Evolutionary conservation across 2,113 vertebrate genomes (phyloP), one percentile per base, ranked within the genome.

Genomic region (Xyliphius kryptos): DNA sequence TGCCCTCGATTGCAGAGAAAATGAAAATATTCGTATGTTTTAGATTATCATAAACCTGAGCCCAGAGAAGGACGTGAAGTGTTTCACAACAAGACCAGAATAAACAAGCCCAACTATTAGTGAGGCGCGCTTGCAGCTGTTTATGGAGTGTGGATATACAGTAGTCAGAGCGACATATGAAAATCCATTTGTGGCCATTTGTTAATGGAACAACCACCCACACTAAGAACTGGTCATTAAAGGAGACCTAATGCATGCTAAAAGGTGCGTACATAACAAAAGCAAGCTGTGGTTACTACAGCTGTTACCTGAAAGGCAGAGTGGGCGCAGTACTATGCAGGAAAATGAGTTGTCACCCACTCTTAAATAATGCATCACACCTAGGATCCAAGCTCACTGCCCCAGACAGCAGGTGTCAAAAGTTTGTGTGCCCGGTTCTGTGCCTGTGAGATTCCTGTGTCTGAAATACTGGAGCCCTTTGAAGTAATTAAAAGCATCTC

Each of bases 311-410:
- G 19, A 55, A 16, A 72, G 69, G 69, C 70, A 40, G 43, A 36
- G 63, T 72, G 79, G 77, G 74, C 68, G 36, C 71, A 74, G 74
- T 67, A 73, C 48, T 49, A 40, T 21, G 72, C 70, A 73, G 66
- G 53, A 75, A 77, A 85, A 82, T 72, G 68, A 77, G 76, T 80
- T 55, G 63, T 83, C 77, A 71, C 67, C 67, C 56, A 38, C 72
- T 77, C 65, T 75, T 86, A 76, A 87, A 86, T 83, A 81, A 85
- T 86, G 80, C 80, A 86, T 80, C 75, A 73, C 74, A 81, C 76
- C 22, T 76, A 47, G 74, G 79, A 73, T 74, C 72, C 79, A 69
- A 78, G 80, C 67, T 76, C 73, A 61, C 62, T 67, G 74, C 69
- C 72, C 68, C 68, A 73, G 68, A 77, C 55, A 52, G 68, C 44